A percentile compares a stretch with the other conserved stretches of the same genome.
Evolutionary conservation across 64 coral and sea anemone genomes (phyloP).

Genomic region (Orbicella faveolata): DNA sequence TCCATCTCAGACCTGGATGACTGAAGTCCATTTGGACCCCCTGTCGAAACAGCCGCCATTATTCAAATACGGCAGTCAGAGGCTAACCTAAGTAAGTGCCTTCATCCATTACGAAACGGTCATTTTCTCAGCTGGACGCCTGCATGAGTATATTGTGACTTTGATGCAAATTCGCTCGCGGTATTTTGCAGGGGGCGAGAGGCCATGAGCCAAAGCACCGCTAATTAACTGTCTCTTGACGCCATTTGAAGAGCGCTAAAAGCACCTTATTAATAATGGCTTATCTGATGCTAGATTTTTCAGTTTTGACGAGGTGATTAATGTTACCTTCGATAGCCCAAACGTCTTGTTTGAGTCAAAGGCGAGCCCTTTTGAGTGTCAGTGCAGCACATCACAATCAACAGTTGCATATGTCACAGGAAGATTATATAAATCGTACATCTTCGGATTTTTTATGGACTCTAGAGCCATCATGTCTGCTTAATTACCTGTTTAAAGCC

Average conservation of each 20-base stretch:
- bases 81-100: neutral
- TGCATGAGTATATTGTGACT: neutral
- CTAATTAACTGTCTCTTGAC: neutral
- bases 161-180: neutral
- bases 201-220: neutral
- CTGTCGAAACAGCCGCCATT: neutral
- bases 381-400: neutral
- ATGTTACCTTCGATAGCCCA: neutral
- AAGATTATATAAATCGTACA: neutral
- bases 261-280: slow-evolving; percentile 6
- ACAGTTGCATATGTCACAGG: neutral
- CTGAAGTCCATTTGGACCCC: slow-evolving; percentile 13
- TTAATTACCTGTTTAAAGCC: slow-evolving; percentile 1
- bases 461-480: neutral
- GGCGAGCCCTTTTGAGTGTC: neutral
- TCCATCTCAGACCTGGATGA: neutral
- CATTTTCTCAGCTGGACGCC: slow-evolving; percentile 1
- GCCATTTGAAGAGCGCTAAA: neutral
- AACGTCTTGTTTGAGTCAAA: neutral
- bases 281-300: neutral
- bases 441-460: neutral
- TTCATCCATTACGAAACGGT: neutral
- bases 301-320: neutral
- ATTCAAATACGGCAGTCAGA: neutral
- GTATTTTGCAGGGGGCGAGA: neutral